phyloP scores from a whole-genome alignment of 2,888 invertebrate genomes.

The Spilosoma lubricipeda region DNA sequence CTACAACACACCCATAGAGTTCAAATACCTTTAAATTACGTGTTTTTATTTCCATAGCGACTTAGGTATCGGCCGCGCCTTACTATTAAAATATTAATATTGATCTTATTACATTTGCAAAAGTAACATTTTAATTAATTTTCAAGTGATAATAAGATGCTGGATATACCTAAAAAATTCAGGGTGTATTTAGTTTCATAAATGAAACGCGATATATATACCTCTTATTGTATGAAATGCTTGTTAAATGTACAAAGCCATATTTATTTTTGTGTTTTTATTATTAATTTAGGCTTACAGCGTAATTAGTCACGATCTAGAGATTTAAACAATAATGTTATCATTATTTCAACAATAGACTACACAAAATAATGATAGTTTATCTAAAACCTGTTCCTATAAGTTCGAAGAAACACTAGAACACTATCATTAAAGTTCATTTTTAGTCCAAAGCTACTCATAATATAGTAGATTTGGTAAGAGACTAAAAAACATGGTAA shows the following conservation, averaged over 20 bases:
- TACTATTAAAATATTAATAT: neutral
- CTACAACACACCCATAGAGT: slow-evolving; percentile 26
- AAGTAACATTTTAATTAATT: no score
- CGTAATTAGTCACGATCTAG: neutral
- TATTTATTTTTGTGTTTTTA: neutral
- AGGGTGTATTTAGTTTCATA: neutral
- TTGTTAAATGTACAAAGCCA: neutral
- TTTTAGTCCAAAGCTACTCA: no score
- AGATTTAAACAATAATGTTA: neutral
- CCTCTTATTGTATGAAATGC: neutral
- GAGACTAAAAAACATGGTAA: no score
- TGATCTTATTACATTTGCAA: no score
- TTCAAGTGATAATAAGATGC: no score
- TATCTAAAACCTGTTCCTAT: neutral
- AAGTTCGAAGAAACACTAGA: neutral
- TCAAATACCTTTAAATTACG: slow-evolving; percentile 30
- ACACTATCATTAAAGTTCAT: neutral
- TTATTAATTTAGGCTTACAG: neutral
- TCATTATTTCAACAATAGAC: slow-evolving; percentile 1
- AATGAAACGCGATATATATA: no score
- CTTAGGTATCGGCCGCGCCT: neutral
- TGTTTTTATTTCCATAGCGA: slow-evolving; percentile 23
- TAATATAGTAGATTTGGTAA: no score
- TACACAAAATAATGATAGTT: neutral
- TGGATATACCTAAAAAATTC: neutral